Evolutionary conservation across 2,113 vertebrate species (phyloP).

Genomic region (Paracanthobrama guichenoti): DNA sequence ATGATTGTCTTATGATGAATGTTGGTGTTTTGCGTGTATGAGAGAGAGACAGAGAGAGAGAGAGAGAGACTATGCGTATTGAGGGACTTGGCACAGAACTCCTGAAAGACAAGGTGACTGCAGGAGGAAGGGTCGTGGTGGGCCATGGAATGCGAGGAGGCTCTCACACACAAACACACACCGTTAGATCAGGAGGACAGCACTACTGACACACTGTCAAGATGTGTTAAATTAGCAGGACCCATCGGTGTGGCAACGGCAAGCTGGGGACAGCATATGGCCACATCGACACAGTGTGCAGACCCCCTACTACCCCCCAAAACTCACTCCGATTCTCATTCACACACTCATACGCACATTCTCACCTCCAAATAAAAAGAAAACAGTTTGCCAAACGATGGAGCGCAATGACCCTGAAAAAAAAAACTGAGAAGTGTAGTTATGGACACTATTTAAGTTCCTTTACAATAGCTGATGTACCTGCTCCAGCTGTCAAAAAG

Average conservation of each 20-base stretch:
- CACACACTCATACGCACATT: slow-evolving; percentile 39
- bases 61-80: slow-evolving; percentile 19
- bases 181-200: slow-evolving; percentile 69
- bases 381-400: neutral
- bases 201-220: slow-evolving; percentile 83
- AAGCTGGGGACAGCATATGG: slow-evolving; percentile 84
- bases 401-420: neutral
- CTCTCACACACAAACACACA: slow-evolving; percentile 61
- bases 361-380: slow-evolving; percentile 41
- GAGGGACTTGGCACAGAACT: slow-evolving; percentile 65
- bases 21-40: slow-evolving; percentile 38
- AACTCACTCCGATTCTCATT: slow-evolving; percentile 39
- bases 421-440: neutral
- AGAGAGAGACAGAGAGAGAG: neutral
- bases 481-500: neutral
- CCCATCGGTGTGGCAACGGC: slow-evolving; percentile 75
- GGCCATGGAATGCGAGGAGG: slow-evolving; percentile 71
- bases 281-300: slow-evolving; percentile 54
- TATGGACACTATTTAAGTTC: neutral
- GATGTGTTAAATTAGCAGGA: slow-evolving; percentile 79
- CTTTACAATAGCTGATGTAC: neutral
- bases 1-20: neutral
- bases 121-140: slow-evolving; percentile 64
- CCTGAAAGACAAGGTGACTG: slow-evolving; percentile 74
- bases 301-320: slow-evolving; percentile 46